Evolutionary conservation across 2,888 invertebrate species (phyloP).

Genomic region (Drosophila nigritarsus): DNA sequence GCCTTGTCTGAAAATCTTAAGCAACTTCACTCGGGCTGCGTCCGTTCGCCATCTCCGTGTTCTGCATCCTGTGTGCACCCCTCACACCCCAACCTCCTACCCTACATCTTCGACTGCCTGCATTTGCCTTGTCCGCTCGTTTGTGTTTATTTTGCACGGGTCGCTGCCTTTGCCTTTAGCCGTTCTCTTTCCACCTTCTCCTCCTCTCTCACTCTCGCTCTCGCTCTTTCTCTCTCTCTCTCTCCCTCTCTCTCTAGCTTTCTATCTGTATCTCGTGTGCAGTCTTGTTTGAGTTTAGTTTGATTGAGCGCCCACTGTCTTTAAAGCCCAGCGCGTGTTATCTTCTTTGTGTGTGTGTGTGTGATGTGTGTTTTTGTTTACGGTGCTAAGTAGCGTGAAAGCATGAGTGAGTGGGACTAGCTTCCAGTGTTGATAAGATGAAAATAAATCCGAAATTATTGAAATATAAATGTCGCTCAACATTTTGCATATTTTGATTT

Average conservation of each 20-base stretch:
- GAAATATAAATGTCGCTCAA: background rate
- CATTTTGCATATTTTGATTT: background rate
- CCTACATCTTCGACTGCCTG: conserved; percentile 7
- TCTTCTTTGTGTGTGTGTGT: conserved; percentile 1
- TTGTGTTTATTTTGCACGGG: conserved; percentile 75
- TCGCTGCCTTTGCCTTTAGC: conserved; percentile 68
- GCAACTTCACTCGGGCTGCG: conserved; percentile 55
- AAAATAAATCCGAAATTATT: background rate
- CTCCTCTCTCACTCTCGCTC: background rate
- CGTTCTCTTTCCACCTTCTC: conserved; percentile 1
- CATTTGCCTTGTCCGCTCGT: conserved; percentile 37
- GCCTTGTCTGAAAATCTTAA: conserved; percentile 70
- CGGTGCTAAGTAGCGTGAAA: conserved; percentile 43
- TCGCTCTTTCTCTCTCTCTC: background rate
- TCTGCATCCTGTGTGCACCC: conserved; percentile 18
- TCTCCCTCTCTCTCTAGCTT: background rate
- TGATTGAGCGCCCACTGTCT: conserved; percentile 72
- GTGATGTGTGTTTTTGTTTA: background rate
- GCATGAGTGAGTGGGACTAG: conserved; percentile 60
- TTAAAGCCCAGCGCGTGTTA: conserved; percentile 1
- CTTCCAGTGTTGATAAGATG: conserved; percentile 15
- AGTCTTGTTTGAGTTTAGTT: conserved; percentile 72
- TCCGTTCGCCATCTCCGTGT: conserved; percentile 54
- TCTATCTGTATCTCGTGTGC: conserved; percentile 7
- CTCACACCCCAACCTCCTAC: background rate